A percentile compares a stretch with the other conserved stretches of the same genome.
Evolutionary conservation across 2,888 invertebrate genomes (phyloP).

Genomic region (Xiphydria camelus): DNA sequence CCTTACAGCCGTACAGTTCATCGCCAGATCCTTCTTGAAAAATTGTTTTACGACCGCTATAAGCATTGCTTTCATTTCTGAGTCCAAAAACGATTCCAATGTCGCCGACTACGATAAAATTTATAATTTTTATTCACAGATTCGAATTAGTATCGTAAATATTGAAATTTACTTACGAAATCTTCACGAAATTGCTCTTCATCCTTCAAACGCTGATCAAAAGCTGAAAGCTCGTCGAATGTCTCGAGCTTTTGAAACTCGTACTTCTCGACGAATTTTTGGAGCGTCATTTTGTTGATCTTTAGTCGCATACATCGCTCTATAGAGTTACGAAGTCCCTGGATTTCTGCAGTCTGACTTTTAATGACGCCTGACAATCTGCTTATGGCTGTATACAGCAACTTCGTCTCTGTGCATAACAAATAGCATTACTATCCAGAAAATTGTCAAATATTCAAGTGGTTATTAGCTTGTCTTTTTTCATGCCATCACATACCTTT

Average conservation of each 20-base stretch:
- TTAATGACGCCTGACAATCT: background rate
- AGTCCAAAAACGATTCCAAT: constrained; percentile 7
- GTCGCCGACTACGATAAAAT: background rate
- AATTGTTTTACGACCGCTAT: background rate
- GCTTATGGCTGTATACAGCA: background rate
- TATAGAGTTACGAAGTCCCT: background rate
- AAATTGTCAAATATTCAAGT: too few species aligned
- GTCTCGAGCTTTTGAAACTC: background rate
- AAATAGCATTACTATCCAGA: too few species aligned
- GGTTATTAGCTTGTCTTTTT: too few species aligned
- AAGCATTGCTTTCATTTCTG: constrained; percentile 3
- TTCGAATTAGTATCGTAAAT: too few species aligned
- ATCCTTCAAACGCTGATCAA: constrained; percentile 6
- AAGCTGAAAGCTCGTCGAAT: background rate
- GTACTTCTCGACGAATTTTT: constrained; percentile 9
- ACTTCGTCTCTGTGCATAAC: background rate
- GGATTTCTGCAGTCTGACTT: background rate
- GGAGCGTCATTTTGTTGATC: constrained; percentile 1
- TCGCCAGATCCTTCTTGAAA: constrained; percentile 1
- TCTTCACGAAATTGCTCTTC: constrained; percentile 7
- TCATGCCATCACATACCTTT: background rate
- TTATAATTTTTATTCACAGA: background rate
- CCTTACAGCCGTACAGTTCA: constrained; percentile 5
- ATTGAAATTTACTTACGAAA: constrained; percentile 6
- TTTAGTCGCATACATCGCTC: constrained; percentile 3